These are phyloP conservation scores for Danaus melanippus DNA, from an alignment of 1,140 invertebrate species.

Conservation along the genomic window DNA sequence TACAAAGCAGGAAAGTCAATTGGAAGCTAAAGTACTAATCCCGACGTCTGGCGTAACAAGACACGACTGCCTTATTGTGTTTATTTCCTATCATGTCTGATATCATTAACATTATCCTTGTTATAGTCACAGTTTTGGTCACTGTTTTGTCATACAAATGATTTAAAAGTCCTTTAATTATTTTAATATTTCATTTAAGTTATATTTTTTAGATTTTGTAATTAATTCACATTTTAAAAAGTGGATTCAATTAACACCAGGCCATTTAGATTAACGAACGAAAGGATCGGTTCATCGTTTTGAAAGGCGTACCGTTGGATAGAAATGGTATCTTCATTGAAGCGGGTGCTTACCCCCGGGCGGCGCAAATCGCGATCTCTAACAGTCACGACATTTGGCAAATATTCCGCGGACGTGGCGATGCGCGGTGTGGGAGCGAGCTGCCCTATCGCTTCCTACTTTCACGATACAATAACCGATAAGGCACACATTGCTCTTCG, in stretches of 20 bases:
- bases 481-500: slow-evolving; percentile 50
- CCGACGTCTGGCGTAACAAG: slow-evolving; percentile 49
- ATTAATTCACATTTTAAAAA: too few species aligned
- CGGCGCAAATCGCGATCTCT: slow-evolving; percentile 66
- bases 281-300: slow-evolving; percentile 16
- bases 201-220: too few species aligned
- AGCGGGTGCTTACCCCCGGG: slow-evolving; percentile 45
- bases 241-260: too few species aligned
- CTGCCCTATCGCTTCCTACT: slow-evolving; percentile 67
- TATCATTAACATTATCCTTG: slow-evolving; percentile 51
- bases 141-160: slow-evolving; percentile 18
- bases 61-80: slow-evolving; percentile 62
- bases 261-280: slow-evolving; percentile 7
- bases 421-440: slow-evolving; percentile 62
- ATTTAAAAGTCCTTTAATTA: background rate
- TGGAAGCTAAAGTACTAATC: slow-evolving; percentile 31
- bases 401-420: slow-evolving; percentile 62
- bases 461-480: slow-evolving; percentile 65
- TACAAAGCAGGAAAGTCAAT: slow-evolving; percentile 57
- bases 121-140: too few species aligned
- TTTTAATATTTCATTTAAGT: background rate
- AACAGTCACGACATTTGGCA: slow-evolving; percentile 68
- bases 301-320: slow-evolving; percentile 51
- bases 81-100: slow-evolving; percentile 59
- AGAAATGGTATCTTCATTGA: slow-evolving; percentile 62